Conservation (phyloP, 1,140 invertebrate genomes). For the Dreissena polymorpha region DNA sequence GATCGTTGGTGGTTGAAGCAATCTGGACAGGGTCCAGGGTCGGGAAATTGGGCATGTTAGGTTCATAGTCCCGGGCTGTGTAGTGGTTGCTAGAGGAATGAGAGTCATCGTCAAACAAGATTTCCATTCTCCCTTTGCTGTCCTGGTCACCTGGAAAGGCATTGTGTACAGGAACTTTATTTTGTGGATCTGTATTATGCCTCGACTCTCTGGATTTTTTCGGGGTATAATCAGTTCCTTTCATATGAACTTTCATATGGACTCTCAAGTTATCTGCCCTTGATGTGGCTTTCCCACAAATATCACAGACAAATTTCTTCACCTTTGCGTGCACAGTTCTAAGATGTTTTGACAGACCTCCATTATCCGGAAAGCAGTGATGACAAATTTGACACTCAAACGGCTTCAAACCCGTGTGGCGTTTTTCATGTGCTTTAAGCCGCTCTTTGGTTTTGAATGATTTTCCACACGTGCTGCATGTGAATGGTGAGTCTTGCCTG, state of each 20-base stretch:
- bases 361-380: constrained; percentile 75
- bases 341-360: constrained; percentile 76
- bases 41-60: constrained; percentile 44
- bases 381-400: constrained; percentile 82
- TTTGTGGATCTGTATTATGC: constrained; percentile 7
- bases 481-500: constrained; percentile 78
- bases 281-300: constrained; percentile 81
- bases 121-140: neutral
- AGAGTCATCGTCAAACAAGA: neutral
- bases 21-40: constrained; percentile 30
- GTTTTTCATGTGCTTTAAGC: constrained; percentile 81
- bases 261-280: constrained; percentile 81
- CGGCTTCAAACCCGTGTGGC: constrained; percentile 81
- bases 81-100: constrained; percentile 1
- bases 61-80: constrained; percentile 28
- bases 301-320: constrained; percentile 73
- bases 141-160: constrained; percentile 1
- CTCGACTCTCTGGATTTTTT: constrained; percentile 20
- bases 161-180: neutral
- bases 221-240: constrained; percentile 35
- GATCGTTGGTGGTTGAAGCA: constrained; percentile 25
- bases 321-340: constrained; percentile 73
- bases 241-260: constrained; percentile 79
- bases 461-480: constrained; percentile 83
- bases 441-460: constrained; percentile 83